Evolutionary conservation across 1,140 invertebrate genomes (phyloP), one percentile per base, ranked within the genome.

Genomic region (Nymphalis io): DNA sequence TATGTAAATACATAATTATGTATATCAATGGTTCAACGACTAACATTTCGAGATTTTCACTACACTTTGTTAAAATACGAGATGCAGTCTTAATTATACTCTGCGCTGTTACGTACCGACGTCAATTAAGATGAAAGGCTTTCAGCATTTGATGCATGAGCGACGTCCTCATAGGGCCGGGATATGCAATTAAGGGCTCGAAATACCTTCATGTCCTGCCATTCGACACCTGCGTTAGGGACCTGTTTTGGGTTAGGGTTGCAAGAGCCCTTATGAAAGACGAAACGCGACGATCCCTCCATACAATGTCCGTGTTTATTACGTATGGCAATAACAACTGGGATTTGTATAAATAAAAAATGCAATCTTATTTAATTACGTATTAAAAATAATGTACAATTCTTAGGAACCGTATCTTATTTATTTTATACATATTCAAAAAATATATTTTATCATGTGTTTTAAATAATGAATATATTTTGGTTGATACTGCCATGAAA

Each of bases 251-350:
- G 48, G n/a, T 62, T 66, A 75, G 78, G 80, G 75, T 74, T 70
- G 63, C 40, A 68, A 80, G 78, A 69, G 73, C 71, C 65, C 76
- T 82, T 75, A 69, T 69, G 69, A 70, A 64, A 72, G 72, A 59
- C 72, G 71, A 68, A 46, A 71, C 55, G 63, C 73, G 74, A 68
- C 76, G 76, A 78, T 76, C 73, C 67, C 57, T 66, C 55, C 71
- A 73, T 69, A 72, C 21, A 15, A 51, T 55, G 15, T 15, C 10
- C 1, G 20, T 27, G 21, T 27, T 20, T 51, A 51, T 51, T 51
- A 51, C 51, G 51, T 23, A 55, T 27, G 23, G 11, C 23, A 23
- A 27, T 23, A 20, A 21, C 44, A 61, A 76, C 58, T 80, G 66
- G 51, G 60, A 60, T 55, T n/a, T 48, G 40, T 39, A 13, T 58